phyloP scores from a whole-genome alignment of 1,140 invertebrate genomes.

The Drosophila orena region DNA sequence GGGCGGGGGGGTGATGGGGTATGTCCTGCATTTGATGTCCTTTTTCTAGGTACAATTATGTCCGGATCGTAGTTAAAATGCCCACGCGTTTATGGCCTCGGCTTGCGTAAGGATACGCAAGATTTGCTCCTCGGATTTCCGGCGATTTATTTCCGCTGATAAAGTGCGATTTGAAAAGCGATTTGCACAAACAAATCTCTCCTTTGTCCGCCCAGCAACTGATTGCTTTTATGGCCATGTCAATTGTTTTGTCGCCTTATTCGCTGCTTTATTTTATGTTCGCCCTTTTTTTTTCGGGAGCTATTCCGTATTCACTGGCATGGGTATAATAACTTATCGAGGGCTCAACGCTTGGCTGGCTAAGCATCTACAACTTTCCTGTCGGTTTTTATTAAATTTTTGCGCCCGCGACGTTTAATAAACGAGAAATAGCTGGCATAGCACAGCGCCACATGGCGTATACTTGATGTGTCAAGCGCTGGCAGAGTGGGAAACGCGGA shows the following conservation, averaged over 20 bases:
- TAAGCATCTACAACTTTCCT: conserved; percentile 27
- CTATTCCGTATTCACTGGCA: not conserved
- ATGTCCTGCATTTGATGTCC: conserved; percentile 38
- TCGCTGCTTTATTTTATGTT: conserved; percentile 13
- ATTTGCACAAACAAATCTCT: conserved; percentile 59
- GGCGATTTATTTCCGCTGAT: conserved; percentile 72
- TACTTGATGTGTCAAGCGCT: conserved; percentile 43
- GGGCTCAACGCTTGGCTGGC: conserved; percentile 20
- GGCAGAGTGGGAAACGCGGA: not conserved
- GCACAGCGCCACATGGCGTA: conserved; percentile 42
- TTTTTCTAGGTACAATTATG: conserved; percentile 45
- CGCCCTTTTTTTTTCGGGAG: not conserved
- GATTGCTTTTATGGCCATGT: conserved; percentile 50
- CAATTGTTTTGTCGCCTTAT: conserved; percentile 47
- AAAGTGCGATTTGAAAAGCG: conserved; percentile 56
- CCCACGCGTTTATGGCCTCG: conserved; percentile 55
- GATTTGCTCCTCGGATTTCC: conserved; percentile 31
- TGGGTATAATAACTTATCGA: conserved; percentile 27
- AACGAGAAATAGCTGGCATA: conserved; percentile 46
- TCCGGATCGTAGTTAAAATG: conserved; percentile 47
- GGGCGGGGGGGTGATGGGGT: too few relatives aligned
- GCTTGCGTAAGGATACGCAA: conserved; percentile 27
- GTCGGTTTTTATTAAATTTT: conserved; percentile 42
- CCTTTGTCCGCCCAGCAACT: conserved; percentile 15
- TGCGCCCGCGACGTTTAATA: conserved; percentile 39